Base-by-base conservation (phyloP, 2,113 vertebrate species). In the Zosterops lateralis region DNA sequence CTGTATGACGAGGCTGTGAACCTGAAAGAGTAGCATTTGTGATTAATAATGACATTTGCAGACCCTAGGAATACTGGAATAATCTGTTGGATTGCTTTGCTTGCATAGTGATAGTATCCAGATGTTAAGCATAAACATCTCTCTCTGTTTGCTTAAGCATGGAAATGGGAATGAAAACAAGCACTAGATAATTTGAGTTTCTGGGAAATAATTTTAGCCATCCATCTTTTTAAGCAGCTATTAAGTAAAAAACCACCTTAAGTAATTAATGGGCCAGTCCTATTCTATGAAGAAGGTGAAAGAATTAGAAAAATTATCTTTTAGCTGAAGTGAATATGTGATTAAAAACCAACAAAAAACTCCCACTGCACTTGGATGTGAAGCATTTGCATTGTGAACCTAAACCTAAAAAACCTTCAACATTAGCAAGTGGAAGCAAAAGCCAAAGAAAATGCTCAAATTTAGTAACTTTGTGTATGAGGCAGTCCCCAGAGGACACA, bases 11-110 rank as follows among this genome's bases (percentile, higher is more conserved):
- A 83, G 81, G 70, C 74, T 91, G 91, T 87, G 90, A 96, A 95
- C 75, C 86, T 95, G 81, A 61, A 93, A 90, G 74, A 79, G 85
- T 66, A 81, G 77, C 57, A 6, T 83, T 91, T 93, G 60, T 93
- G 87, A 96, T 96, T 94, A 92, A 93, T 94, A 93, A 81, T 85
- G 86, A 44, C 78, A 67, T 93, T 91, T 95, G 42, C 77, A 92
- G 91, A 89, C 68, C 68, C 34, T 58, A 61, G 62, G n/a, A 96
- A 92, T 81, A 84, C 47, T 44, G 47, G 64, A 77, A 72, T 91
- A 67, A 92, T 89, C 79, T 83, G 57, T 56, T 93, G 75, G 65
- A 78, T 93, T 54, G 47, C 66, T 89, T 67, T 94, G 50, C 38
- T 79, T 92, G 57, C 25, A 12, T 45, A 51, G 64, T 93, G 93